phyloP scores from a whole-genome alignment of 2,113 vertebrate species.

The Ginglymostoma cirratum region DNA sequence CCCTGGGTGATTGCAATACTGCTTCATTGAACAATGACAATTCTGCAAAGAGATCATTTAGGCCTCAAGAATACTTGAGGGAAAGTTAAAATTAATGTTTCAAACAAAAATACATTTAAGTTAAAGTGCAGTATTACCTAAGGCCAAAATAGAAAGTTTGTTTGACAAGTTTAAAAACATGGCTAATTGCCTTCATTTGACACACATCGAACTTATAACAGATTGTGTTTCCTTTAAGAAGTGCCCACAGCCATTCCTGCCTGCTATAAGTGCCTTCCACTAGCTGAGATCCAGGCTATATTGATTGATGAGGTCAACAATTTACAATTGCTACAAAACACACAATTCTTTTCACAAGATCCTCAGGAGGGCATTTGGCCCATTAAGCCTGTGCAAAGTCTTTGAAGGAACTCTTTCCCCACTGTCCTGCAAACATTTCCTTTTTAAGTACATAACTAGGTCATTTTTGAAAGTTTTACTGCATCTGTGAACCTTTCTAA shows the following conservation, averaged over 20 bases:
- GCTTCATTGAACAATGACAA: neutral
- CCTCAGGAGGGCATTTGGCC: neutral
- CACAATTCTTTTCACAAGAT: neutral
- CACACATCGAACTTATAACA: neutral
- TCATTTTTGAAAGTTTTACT: neutral
- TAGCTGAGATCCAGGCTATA: neutral
- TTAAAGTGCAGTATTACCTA: neutral
- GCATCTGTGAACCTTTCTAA: neutral
- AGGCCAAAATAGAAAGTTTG: neutral
- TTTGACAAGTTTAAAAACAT: slow-evolving; percentile 20
- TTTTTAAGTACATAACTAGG: neutral
- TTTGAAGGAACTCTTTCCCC: neutral
- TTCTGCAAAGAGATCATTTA: neutral
- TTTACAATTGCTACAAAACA: neutral
- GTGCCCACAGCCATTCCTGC: neutral
- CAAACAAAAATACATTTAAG: slow-evolving; percentile 9
- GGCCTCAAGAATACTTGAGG: neutral
- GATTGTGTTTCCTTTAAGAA: slow-evolving; percentile 11
- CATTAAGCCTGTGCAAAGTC: neutral
- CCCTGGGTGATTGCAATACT: neutral
- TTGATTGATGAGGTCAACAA: neutral
- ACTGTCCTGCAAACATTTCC: neutral
- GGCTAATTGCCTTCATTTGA: slow-evolving; percentile 1
- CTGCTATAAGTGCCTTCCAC: neutral
- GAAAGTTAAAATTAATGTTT: neutral